phyloP scores from a whole-genome alignment of 2,113 vertebrate genomes.

The Alectura lathami region DNA sequence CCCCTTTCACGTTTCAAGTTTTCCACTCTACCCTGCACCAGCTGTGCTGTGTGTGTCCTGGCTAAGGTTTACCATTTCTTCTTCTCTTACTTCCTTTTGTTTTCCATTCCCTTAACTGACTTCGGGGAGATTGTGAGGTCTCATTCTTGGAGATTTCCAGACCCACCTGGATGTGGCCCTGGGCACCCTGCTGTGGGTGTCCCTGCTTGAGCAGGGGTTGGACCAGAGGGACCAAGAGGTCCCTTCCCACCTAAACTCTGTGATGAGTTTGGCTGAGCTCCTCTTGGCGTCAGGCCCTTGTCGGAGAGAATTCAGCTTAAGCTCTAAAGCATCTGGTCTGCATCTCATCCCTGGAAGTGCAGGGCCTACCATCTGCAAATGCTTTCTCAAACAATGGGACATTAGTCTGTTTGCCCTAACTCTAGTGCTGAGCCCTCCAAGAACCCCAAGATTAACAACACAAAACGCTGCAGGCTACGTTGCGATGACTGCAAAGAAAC shows the following conservation, averaged over 20 bases:
- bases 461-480: neutral
- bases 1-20: no score
- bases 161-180: no score
- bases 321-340: neutral
- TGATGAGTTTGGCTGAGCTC: neutral
- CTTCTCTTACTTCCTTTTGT: neutral
- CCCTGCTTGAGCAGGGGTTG: no score
- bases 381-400: neutral
- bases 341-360: neutral
- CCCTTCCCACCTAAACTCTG: neutral
- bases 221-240: no score
- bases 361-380: neutral
- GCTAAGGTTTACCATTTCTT: neutral
- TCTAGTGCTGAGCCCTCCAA: neutral
- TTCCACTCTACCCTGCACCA: neutral
- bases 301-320: neutral
- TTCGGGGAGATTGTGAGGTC: no score
- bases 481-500: neutral
- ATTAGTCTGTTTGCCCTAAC: neutral
- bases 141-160: no score
- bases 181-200: no score
- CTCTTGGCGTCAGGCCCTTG: neutral
- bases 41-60: neutral
- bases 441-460: neutral
- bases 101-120: neutral